A percentile compares a stretch with the other conserved stretches of the same genome.
These are phyloP conservation scores for Eulithis prunata DNA, from an alignment of 2,888 invertebrate species.

Conservation along the genomic window DNA sequence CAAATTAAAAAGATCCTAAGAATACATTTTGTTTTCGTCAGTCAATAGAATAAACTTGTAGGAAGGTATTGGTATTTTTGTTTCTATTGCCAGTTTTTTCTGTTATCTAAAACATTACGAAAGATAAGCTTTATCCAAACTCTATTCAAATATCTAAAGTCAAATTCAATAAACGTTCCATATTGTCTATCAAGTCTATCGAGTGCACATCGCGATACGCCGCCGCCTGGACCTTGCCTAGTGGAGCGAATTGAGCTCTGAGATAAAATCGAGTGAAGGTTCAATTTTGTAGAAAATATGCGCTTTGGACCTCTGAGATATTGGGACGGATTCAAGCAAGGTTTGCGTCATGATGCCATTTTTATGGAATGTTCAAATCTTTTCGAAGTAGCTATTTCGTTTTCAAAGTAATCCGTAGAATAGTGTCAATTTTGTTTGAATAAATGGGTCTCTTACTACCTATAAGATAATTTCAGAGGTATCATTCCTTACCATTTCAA, in stretches of 20 bases:
- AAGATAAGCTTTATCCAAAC: slow-evolving; percentile 23
- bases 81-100: no score
- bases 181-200: slow-evolving; percentile 46
- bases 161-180: slow-evolving; percentile 47
- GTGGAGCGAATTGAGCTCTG: slow-evolving; percentile 35
- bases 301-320: slow-evolving; percentile 30
- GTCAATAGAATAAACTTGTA: no score
- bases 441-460: no score
- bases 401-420: background rate
- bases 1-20: no score
- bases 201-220: slow-evolving; percentile 43
- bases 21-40: no score
- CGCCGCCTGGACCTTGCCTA: slow-evolving; percentile 25
- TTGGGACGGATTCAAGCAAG: slow-evolving; percentile 13
- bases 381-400: background rate
- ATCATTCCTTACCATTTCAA: no score
- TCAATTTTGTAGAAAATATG: slow-evolving; percentile 39
- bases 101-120: background rate
- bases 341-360: slow-evolving; percentile 16
- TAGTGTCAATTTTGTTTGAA: no score
- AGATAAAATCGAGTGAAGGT: slow-evolving; percentile 34
- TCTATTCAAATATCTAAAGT: slow-evolving; percentile 34
- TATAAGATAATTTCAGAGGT: no score
- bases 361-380: background rate
- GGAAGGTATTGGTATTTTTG: no score